Evolutionary conservation across 2,113 vertebrate species (phyloP).

Genomic region (Chaetodon trifascialis): DNA sequence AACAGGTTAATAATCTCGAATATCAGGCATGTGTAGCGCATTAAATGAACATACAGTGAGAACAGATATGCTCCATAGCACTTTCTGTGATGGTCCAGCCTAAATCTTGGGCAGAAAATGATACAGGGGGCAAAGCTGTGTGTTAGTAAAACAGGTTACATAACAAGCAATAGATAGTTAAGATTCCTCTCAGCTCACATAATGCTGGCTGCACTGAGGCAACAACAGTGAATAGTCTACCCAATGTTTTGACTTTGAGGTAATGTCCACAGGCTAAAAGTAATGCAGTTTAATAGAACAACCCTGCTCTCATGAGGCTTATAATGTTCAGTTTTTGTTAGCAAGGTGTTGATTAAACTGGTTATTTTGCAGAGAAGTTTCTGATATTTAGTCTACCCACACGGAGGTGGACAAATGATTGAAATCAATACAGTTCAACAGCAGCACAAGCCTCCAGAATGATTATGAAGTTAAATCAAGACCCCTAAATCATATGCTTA

Average conservation of each 20-base stretch:
- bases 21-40: background rate
- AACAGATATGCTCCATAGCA: background rate
- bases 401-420: background rate
- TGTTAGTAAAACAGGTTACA: slow-evolving; percentile 51
- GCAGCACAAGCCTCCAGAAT: background rate
- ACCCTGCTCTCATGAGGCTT: background rate
- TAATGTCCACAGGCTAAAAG: background rate
- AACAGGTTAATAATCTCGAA: background rate
- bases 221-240: slow-evolving; percentile 44
- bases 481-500: background rate
- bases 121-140: background rate
- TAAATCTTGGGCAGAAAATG: background rate
- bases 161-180: slow-evolving; percentile 55
- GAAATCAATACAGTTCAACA: background rate
- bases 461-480: background rate
- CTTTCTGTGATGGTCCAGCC: background rate
- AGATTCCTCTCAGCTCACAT: slow-evolving; percentile 49
- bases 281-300: background rate
- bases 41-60: background rate
- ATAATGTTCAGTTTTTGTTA: background rate
- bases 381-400: background rate
- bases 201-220: slow-evolving; percentile 15
- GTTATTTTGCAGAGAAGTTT: background rate
- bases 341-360: background rate
- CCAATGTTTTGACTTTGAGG: slow-evolving; percentile 6